Conservation (phyloP, 2,888 invertebrate genomes). For the Dromius quadrimaculatus region DNA sequence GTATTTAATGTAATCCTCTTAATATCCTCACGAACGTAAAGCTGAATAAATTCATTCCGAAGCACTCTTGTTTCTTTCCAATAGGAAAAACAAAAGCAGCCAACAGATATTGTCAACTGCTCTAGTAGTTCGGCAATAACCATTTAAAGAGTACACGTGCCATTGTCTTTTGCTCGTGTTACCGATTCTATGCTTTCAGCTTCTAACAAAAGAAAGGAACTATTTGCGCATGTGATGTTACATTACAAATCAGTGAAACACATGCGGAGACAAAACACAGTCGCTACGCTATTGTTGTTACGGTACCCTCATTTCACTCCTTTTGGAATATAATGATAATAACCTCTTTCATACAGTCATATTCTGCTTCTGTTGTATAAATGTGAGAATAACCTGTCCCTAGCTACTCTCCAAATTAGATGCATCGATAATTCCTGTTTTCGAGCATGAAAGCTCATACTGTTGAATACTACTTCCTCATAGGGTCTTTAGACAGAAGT, state of each 20-base stretch:
- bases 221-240: slow-evolving; percentile 41
- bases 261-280: slow-evolving; percentile 22
- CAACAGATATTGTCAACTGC: slow-evolving; percentile 40
- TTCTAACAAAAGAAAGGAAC: slow-evolving; percentile 13
- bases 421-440: no score
- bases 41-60: no score
- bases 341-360: slow-evolving; percentile 2
- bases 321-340: slow-evolving; percentile 29
- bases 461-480: no score
- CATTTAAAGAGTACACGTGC: slow-evolving; percentile 33
- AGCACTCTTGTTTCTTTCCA: no score
- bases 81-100: slow-evolving; percentile 16
- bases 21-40: no score
- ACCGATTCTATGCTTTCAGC: neutral
- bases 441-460: no score
- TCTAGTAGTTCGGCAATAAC: slow-evolving; percentile 37
- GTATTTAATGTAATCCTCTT: no score
- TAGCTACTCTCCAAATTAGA: no score
- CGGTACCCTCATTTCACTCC: slow-evolving; percentile 9
- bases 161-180: slow-evolving; percentile 6
- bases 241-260: slow-evolving; percentile 45
- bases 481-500: no score
- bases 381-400: no score
- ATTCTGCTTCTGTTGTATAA: neutral
- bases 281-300: slow-evolving; percentile 22